Evolutionary conservation across 2,888 invertebrate genomes (phyloP).

Genomic region (Orthosia incerta): DNA sequence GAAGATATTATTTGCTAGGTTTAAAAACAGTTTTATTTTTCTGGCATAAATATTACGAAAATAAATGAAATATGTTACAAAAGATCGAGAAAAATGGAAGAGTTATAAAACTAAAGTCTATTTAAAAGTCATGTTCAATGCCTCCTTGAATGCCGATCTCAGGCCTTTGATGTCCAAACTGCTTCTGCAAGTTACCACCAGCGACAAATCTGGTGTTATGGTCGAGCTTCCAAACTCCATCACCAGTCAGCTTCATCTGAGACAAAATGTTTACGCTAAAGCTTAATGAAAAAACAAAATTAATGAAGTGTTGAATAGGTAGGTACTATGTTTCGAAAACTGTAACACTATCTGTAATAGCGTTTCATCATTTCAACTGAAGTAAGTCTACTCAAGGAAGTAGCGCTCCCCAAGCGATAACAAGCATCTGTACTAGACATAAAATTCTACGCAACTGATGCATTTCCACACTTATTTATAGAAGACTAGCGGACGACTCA

Average conservation of each 20-base stretch:
- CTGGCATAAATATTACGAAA: neutral
- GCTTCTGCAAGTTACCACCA: slow-evolving; percentile 71
- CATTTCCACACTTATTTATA: no score
- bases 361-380: neutral
- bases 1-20: neutral
- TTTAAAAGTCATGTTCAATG: slow-evolving; percentile 67
- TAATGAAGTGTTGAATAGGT: neutral
- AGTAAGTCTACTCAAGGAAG: no score
- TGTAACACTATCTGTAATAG: no score
- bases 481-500: no score
- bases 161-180: slow-evolving; percentile 70
- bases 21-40: neutral
- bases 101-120: no score
- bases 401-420: neutral
- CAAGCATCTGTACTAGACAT: neutral
- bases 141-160: slow-evolving; percentile 71
- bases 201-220: slow-evolving; percentile 73
- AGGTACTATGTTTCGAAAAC: neutral
- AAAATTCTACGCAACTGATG: neutral
- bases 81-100: neutral
- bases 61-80: neutral
- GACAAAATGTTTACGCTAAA: neutral
- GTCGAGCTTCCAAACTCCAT: slow-evolving; percentile 75
- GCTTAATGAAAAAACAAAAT: no score
- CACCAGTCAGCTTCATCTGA: slow-evolving; percentile 71